phyloP scores from a whole-genome alignment of 2,888 invertebrate genomes.

The Leptinotarsa haldemani region DNA sequence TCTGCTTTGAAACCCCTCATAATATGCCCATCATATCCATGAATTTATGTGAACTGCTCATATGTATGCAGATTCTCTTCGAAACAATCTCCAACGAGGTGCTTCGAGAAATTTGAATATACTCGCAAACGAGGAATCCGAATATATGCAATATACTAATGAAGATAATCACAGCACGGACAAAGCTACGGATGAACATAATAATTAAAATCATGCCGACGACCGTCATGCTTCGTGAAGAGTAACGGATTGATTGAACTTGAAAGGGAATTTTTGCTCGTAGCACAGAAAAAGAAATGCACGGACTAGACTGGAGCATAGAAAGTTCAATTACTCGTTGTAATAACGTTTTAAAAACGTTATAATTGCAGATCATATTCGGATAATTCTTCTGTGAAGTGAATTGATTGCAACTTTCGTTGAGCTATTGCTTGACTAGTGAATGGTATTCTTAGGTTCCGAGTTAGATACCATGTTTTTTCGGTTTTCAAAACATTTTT shows the following conservation, averaged over 20 bases:
- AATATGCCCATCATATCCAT: neutral
- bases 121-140: neutral
- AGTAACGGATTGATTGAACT: too few species aligned
- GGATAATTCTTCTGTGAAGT: too few species aligned
- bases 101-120: neutral
- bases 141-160: slow-evolving; percentile 3
- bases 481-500: too few species aligned
- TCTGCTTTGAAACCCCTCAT: neutral
- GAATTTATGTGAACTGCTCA: neutral
- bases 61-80: neutral
- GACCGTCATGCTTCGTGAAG: slow-evolving; percentile 13
- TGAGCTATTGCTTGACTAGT: too few species aligned
- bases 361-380: too few species aligned
- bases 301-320: neutral
- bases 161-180: neutral
- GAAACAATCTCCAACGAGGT: neutral
- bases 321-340: slow-evolving; percentile 2
- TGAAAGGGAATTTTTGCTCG: neutral
- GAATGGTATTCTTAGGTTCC: too few species aligned
- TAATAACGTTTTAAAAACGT: neutral
- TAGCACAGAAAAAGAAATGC: slow-evolving; percentile 4
- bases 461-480: too few species aligned
- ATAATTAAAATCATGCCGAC: neutral
- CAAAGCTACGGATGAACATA: neutral
- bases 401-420: too few species aligned